These are phyloP conservation scores for Hydrolagus colliei DNA, from an alignment of 2,797 vertebrate genomes.

Conservation along the genomic window DNA sequence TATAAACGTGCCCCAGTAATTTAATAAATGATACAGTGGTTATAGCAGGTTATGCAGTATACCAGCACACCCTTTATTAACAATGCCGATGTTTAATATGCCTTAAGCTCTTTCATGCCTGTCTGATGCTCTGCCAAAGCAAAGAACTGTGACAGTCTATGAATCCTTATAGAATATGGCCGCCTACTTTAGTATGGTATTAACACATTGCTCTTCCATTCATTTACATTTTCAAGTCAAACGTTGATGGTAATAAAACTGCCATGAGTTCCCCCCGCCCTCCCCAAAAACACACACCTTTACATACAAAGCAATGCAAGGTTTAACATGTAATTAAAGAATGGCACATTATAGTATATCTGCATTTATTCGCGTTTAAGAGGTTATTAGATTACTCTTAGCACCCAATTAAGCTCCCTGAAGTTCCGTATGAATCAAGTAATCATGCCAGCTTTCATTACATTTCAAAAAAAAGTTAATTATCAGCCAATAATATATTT, in stretches of 20 bases:
- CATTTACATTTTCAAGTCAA: not conserved
- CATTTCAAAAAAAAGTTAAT: slow-evolving; percentile 26
- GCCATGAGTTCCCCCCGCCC: too few relatives aligned
- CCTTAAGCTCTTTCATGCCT: too few relatives aligned
- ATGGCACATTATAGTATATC: not conserved
- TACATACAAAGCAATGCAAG: not conserved
- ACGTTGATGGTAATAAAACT: not conserved
- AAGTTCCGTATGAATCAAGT: slow-evolving; percentile 6
- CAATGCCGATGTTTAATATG: not conserved
- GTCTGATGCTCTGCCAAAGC: not conserved
- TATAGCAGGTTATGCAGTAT: not conserved
- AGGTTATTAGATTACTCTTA: slow-evolving; percentile 7
- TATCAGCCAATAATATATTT: slow-evolving; percentile 28
- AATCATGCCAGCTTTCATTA: not conserved
- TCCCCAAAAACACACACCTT: not conserved
- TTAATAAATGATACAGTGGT: not conserved
- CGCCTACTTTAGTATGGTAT: not conserved
- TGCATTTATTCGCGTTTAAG: not conserved
- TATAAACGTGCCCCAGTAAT: slow-evolving; percentile 3
- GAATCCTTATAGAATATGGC: not conserved
- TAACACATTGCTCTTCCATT: not conserved
- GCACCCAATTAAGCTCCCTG: not conserved
- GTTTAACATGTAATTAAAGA: not conserved
- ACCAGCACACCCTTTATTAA: slow-evolving; percentile 11
- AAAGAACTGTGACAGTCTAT: not conserved